Evolutionary conservation across 2,797 vertebrate genomes (phyloP), one percentile per base, ranked within the genome.

Genomic region (Ptychobarbus kaznakovi): DNA sequence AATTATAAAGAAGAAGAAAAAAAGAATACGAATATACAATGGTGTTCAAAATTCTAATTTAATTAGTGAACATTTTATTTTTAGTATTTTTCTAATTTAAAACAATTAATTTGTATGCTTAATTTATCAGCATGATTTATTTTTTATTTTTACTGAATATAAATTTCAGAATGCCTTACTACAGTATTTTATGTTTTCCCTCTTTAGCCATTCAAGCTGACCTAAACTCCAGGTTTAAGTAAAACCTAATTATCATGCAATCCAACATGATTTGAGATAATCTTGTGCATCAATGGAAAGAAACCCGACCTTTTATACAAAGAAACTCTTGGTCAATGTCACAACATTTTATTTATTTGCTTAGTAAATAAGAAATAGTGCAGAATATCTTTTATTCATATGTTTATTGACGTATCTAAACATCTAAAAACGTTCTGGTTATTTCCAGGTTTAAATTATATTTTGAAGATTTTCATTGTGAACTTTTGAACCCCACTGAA

Each of bases 391-490:
- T n/a, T 46, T 25, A n/a, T 15, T 9, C 12, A 16, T 3, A 3
- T 72, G 44, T 46, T 25, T 46, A 68, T 25, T 46, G 1, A 28
- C 0, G 11, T 63, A 63, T 73, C 13, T 46, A 46, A 16, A 72
- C 32, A 74, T 20, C 44, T 15, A 0, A 32, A 74, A 51, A 51
- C 9, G 0, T 65, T 18, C 72, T 20, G 44, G 8, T 74, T 32
- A 20, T 74, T 51, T 74, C 44, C 72, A 74, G 16, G 44, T 20
- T 74, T 51, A 18, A 74, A 51, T 75, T 51, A 51, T 25, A 32
- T 74, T 74, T 51, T 0, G 2, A 32, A 3, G 1, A 5, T 51
- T 32, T 49, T 49, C 0, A 28, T 38, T n/a, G 38, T 42, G n/a
- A 15, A 25, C 42, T 28, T 44, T 11, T 44, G 12, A 72, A 44